phyloP scores from a whole-genome alignment of 2,113 vertebrate genomes.

The Eulacestoma nigropectus region DNA sequence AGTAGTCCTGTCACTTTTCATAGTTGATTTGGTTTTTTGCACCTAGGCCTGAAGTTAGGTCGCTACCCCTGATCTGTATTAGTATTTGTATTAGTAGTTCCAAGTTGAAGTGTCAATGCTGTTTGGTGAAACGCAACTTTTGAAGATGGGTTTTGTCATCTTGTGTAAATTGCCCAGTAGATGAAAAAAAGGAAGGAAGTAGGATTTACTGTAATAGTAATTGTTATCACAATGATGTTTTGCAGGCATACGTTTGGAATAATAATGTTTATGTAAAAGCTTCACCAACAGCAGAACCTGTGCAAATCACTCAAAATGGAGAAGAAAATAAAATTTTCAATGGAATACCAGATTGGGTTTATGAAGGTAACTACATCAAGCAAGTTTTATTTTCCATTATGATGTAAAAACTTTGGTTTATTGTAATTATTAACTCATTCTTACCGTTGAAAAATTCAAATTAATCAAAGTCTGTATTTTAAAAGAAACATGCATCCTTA shows the following conservation, averaged over 20 bases:
- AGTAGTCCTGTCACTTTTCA: neutral
- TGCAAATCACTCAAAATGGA: conserved; percentile 80
- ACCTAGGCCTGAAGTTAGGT: neutral
- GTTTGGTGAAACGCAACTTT: neutral
- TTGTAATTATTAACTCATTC: neutral
- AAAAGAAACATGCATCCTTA: neutral
- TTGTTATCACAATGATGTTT: neutral
- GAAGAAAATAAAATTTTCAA: conserved; percentile 84
- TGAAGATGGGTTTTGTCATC: neutral
- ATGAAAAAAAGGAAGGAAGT: neutral
- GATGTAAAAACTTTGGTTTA: neutral
- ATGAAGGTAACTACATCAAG: conserved; percentile 82
- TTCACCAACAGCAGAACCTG: conserved; percentile 46
- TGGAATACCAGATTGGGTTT: conserved; percentile 94
- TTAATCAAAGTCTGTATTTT: neutral
- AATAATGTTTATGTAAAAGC: conserved; percentile 86
- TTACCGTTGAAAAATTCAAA: neutral
- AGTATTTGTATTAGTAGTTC: neutral
- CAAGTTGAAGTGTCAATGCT: neutral
- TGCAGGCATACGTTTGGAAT: conserved; percentile 85
- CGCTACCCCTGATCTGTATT: neutral
- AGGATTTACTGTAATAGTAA: neutral
- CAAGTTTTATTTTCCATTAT: neutral
- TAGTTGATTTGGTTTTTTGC: neutral
- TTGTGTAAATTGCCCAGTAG: neutral